Conservation (phyloP, 2,888 invertebrate species). For the Nudaria mundana region DNA sequence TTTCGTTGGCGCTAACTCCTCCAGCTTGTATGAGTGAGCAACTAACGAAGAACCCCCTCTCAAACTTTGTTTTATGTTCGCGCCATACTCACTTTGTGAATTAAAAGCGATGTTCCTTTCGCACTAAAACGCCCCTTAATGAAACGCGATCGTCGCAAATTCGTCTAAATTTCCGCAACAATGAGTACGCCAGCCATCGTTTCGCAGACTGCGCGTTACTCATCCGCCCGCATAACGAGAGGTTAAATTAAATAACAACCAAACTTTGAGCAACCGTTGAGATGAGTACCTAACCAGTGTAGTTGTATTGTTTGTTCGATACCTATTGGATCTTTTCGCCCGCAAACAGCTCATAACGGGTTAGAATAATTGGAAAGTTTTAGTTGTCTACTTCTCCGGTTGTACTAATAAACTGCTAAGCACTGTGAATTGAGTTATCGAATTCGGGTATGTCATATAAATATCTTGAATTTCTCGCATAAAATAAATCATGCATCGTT, state of each 20-base stretch:
- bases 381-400: conserved; percentile 9
- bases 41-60: conserved; percentile 68
- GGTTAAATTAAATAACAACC: conserved; percentile 75
- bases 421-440: no score
- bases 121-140: conserved; percentile 71
- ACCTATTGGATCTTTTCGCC: conserved; percentile 59
- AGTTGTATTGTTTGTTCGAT: conserved; percentile 57
- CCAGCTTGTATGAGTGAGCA: conserved; percentile 61
- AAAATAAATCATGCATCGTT: no score
- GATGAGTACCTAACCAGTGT: conserved; percentile 38
- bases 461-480: no score
- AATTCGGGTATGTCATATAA: no score
- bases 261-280: conserved; percentile 56
- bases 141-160: conserved; percentile 73
- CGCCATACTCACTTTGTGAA: conserved; percentile 67
- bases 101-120: conserved; percentile 65
- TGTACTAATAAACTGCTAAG: conserved; percentile 15
- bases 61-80: conserved; percentile 66
- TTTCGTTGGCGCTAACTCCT: conserved; percentile 33
- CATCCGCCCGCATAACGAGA: conserved; percentile 67
- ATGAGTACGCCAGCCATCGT: conserved; percentile 60
- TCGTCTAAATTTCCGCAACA: conserved; percentile 74
- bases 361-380: no score
- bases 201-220: conserved; percentile 57
- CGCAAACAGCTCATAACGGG: conserved; percentile 56